Conservation (phyloP, 2,888 invertebrate genomes). For the Eupsilia transversa region DNA sequence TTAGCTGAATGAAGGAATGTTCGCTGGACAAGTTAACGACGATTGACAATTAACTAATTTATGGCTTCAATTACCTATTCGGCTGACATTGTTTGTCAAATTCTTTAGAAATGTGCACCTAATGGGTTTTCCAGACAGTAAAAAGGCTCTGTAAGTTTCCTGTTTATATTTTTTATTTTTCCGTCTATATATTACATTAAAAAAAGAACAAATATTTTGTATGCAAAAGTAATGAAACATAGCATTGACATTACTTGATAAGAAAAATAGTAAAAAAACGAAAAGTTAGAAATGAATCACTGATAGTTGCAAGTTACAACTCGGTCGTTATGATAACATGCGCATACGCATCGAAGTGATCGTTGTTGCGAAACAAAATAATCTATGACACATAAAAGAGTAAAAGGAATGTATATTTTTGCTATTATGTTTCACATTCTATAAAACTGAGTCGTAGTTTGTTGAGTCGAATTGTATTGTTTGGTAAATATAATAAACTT, state of each 20-base stretch:
- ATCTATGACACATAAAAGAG: constrained; percentile 48
- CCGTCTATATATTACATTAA: no score
- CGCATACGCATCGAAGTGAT: constrained; percentile 68
- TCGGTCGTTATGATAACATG: constrained; percentile 65
- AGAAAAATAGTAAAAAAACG: constrained; percentile 16
- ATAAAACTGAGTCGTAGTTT: not conserved
- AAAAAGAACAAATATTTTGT: no score
- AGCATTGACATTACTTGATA: constrained; percentile 11
- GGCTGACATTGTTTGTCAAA: not conserved
- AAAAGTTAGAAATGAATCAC: constrained; percentile 41
- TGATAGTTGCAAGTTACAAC: constrained; percentile 32
- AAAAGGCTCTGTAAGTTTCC: no score
- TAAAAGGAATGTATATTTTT: not conserved
- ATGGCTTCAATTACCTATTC: constrained; percentile 20
- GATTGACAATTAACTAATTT: constrained; percentile 49
- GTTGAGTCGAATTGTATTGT: not conserved
- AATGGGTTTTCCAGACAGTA: not conserved
- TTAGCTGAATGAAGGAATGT: constrained; percentile 55
- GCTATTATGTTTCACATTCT: not conserved
- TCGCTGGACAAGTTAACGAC: constrained; percentile 31
- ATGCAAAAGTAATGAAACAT: not conserved
- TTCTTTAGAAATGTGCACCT: not conserved
- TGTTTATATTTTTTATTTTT: no score
- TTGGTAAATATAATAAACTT: not conserved
- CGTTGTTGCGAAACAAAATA: constrained; percentile 75